Evolutionary conservation across 1,140 invertebrate species (phyloP).

Genomic region (Ceratoteleas bidentatus): DNA sequence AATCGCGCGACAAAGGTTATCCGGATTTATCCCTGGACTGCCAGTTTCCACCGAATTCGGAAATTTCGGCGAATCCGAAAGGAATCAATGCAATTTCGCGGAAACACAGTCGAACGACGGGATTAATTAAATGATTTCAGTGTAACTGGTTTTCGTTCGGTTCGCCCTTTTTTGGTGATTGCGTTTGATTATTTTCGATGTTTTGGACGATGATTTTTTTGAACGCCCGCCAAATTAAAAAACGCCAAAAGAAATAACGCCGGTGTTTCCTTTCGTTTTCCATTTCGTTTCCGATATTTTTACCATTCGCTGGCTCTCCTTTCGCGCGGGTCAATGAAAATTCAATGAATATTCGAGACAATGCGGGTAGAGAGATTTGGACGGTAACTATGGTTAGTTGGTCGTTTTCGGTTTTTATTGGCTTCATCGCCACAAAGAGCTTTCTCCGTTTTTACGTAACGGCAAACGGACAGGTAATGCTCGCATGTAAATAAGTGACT

Average conservation of each 20-base stretch:
- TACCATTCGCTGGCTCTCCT: slow-evolving; percentile 15
- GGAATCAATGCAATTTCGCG: too few species aligned
- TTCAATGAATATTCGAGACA: slow-evolving; percentile 34
- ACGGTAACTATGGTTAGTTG: slow-evolving; percentile 17
- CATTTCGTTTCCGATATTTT: slow-evolving; percentile 18
- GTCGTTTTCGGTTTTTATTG: slow-evolving; percentile 24
- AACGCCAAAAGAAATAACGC: slow-evolving; percentile 8
- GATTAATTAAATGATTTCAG: too few species aligned
- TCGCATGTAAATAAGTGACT: background rate
- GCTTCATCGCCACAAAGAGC: slow-evolving; percentile 9
- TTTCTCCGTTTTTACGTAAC: slow-evolving; percentile 1
- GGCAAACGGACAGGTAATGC: slow-evolving; percentile 1
- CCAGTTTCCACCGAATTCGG: background rate
- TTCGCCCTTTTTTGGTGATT: too few species aligned
- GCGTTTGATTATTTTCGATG: too few species aligned
- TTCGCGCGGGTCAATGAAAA: slow-evolving; percentile 22
- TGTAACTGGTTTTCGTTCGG: too few species aligned
- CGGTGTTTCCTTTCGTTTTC: slow-evolving; percentile 25
- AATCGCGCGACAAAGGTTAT: slow-evolving; percentile 19
- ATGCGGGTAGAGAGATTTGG: slow-evolving; percentile 17
- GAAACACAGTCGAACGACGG: too few species aligned
- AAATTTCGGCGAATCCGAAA: background rate
- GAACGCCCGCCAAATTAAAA: too few species aligned
- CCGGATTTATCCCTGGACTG: too few species aligned
- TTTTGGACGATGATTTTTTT: too few species aligned